A percentile compares a stretch with the other conserved stretches of the same genome.
Conservation (phyloP, 2,113 vertebrate species). For the Neolamprologus longior region DNA sequence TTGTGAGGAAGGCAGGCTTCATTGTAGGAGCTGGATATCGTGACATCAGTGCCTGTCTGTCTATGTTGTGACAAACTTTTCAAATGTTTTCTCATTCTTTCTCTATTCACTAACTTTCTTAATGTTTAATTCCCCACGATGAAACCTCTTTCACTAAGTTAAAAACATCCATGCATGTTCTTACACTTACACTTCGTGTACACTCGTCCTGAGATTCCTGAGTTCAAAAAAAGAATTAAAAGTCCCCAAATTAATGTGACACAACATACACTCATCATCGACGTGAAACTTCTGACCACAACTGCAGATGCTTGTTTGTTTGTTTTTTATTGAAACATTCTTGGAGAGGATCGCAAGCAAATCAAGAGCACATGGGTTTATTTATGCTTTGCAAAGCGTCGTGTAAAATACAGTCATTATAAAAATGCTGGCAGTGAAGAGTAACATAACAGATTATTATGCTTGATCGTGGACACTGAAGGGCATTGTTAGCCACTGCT, state of each 20-base stretch:
- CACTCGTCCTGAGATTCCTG: neutral
- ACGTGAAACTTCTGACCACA: neutral
- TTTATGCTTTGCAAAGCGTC: neutral
- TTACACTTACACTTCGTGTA: neutral
- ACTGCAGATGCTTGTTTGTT: neutral
- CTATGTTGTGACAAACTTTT: neutral
- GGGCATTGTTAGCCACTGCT: neutral
- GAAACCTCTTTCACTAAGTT: neutral
- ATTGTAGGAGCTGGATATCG: rapidly evolving
- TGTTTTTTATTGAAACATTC: neutral
- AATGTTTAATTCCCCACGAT: neutral
- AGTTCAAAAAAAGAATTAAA: rapidly evolving
- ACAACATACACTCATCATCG: neutral
- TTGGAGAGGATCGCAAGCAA: neutral
- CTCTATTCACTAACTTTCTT: neutral
- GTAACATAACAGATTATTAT: neutral
- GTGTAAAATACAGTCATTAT: neutral
- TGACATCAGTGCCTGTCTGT: neutral
- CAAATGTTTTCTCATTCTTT: neutral
- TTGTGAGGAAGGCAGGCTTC: neutral
- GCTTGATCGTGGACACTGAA: neutral
- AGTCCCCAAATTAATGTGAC: neutral
- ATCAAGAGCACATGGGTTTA: neutral
- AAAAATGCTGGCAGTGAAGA: neutral
- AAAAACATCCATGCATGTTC: neutral